These are phyloP conservation scores for Zalophus californianus DNA, from an alignment of 2,797 vertebrate genomes.

Conservation along the genomic window DNA sequence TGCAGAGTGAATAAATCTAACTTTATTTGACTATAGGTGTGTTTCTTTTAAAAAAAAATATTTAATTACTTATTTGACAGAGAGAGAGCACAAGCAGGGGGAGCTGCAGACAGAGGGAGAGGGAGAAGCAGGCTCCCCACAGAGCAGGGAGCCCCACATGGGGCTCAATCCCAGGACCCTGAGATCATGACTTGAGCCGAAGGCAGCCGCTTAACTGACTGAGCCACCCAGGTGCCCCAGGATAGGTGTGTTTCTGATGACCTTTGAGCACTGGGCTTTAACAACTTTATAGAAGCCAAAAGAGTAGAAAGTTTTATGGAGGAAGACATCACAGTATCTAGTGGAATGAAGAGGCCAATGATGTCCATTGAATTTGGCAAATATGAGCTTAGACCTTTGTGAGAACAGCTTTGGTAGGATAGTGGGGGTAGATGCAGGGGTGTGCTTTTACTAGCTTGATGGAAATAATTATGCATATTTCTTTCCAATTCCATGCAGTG, in stretches of 20 bases:
- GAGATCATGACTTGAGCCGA: no score
- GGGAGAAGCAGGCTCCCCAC: no score
- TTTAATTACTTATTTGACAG: no score
- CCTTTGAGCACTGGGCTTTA: background rate
- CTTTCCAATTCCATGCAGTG: background rate
- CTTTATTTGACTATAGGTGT: background rate
- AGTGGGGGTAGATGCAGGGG: fast-evolving
- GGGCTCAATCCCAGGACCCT: no score
- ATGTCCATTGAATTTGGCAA: background rate
- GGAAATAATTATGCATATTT: background rate
- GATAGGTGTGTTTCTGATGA: background rate
- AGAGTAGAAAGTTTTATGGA: background rate
- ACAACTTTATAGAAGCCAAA: background rate
- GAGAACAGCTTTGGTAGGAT: background rate
- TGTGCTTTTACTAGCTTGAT: background rate
- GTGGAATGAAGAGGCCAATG: background rate
- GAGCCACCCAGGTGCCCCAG: no score
- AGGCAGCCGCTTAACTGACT: no score
- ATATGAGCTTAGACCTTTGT: background rate
- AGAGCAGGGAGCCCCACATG: no score
- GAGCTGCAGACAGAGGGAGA: no score
- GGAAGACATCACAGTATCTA: background rate
- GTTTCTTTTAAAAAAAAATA: background rate
- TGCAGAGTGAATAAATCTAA: background rate
- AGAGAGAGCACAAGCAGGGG: no score